phyloP scores from a whole-genome alignment of 2,797 vertebrate species.

The Gambelia wislizenii region DNA sequence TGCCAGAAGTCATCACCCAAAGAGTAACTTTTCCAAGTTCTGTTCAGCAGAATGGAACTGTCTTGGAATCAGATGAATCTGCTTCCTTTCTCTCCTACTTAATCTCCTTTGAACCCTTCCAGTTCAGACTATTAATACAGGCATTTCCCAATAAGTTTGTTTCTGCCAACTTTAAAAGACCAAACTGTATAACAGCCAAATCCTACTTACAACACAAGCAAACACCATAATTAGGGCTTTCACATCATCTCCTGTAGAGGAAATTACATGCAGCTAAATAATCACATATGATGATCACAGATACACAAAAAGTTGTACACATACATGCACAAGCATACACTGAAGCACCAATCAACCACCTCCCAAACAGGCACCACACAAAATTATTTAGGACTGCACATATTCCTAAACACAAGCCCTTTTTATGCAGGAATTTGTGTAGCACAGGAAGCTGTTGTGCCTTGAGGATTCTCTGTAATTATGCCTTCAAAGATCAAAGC shows the following conservation, averaged over 20 bases:
- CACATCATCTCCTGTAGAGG: background rate
- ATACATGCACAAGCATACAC: too few species aligned
- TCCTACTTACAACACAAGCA: background rate
- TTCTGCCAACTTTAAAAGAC: background rate
- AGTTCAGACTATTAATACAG: background rate
- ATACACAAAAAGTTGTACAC: too few species aligned
- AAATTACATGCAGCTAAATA: background rate
- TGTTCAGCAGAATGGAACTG: slow-evolving; percentile 25
- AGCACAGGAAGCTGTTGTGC: background rate
- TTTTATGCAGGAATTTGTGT: background rate
- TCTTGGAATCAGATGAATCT: background rate
- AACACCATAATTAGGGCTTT: background rate
- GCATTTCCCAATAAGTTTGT: background rate
- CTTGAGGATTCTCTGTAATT: background rate
- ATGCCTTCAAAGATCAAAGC: background rate
- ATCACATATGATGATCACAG: background rate
- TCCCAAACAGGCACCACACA: background rate
- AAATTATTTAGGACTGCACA: background rate
- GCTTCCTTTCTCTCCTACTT: slow-evolving; percentile 15
- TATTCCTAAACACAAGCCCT: background rate
- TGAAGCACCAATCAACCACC: too few species aligned
- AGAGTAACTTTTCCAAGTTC: background rate
- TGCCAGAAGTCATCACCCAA: background rate
- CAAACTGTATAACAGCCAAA: background rate
- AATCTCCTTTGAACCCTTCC: background rate